Evolutionary conservation across 2,888 invertebrate species (phyloP).

Genomic region (Tortricodes alternella): DNA sequence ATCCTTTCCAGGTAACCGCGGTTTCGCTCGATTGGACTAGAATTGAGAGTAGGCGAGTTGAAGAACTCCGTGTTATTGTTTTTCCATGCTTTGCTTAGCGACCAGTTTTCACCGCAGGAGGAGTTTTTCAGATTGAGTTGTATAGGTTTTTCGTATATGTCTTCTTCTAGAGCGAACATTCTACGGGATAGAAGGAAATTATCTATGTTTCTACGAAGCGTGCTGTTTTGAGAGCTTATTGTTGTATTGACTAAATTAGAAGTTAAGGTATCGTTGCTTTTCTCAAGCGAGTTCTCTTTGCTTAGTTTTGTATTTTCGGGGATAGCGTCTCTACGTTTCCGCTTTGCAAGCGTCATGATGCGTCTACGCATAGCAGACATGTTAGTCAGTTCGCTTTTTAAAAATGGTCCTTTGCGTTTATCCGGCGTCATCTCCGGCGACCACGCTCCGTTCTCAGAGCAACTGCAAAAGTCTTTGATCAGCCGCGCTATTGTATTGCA

Average conservation of each 20-base stretch:
- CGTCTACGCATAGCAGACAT: conserved; percentile 75
- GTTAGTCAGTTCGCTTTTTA: conserved; percentile 75
- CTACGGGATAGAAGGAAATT: conserved; percentile 66
- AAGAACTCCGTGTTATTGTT: conserved; percentile 67
- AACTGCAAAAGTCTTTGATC: conserved; percentile 77
- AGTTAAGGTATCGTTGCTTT: conserved; percentile 62
- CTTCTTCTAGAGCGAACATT: conserved; percentile 71
- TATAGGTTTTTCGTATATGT: conserved; percentile 74
- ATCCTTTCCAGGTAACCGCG: conserved; percentile 59
- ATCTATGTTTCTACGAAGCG: conserved; percentile 68
- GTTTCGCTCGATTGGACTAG: conserved; percentile 52
- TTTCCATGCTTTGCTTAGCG: conserved; percentile 76
- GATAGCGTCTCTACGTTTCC: conserved; percentile 54
- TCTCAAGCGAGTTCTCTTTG: conserved; percentile 47
- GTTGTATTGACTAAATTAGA: conserved; percentile 68
- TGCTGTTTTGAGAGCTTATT: conserved; percentile 70
- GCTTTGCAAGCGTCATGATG: conserved; percentile 69
- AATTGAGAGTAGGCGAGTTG: conserved; percentile 56
- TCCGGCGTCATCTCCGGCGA: conserved; percentile 77
- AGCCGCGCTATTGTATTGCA: conserved; percentile 74
- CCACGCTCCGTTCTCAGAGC: conserved; percentile 78
- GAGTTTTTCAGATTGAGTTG: conserved; percentile 58
- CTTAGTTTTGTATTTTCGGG: conserved; percentile 61
- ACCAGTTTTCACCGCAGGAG: conserved; percentile 77
- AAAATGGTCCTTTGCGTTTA: conserved; percentile 63